Evolutionary conservation across 2,797 vertebrate genomes (phyloP).

Genomic region (Myotis myotis): DNA sequence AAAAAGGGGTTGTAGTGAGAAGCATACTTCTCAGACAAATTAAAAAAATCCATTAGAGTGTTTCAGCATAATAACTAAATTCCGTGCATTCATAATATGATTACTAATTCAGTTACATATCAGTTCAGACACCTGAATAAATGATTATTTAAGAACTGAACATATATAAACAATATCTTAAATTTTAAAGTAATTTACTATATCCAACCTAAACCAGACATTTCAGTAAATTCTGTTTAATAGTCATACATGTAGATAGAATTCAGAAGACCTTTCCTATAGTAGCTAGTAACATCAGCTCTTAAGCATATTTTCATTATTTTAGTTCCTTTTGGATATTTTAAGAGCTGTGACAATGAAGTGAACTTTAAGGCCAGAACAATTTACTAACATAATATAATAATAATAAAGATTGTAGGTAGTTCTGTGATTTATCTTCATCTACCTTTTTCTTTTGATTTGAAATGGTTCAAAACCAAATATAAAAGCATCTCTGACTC

Average conservation of each 20-base stretch:
- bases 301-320: neutral
- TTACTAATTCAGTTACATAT: neutral
- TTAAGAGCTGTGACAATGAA: neutral
- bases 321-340: neutral
- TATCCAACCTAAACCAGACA: neutral
- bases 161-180: neutral
- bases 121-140: neutral
- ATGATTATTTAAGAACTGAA: neutral
- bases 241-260: neutral
- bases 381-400: neutral
- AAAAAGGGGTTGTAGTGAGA: neutral
- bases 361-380: neutral
- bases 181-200: neutral
- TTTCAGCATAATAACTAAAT: neutral
- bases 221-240: conserved; percentile 3
- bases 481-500: neutral
- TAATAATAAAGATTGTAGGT: neutral
- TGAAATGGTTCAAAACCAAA: conserved; percentile 17
- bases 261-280: neutral
- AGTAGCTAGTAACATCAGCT: neutral
- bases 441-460: neutral
- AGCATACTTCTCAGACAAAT: conserved; percentile 21
- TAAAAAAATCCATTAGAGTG: neutral
- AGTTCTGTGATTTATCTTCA: conserved; percentile 29
- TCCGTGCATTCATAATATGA: neutral